phyloP scores from a whole-genome alignment of 1,140 invertebrate species.

The Hypsibius dujardini region DNA sequence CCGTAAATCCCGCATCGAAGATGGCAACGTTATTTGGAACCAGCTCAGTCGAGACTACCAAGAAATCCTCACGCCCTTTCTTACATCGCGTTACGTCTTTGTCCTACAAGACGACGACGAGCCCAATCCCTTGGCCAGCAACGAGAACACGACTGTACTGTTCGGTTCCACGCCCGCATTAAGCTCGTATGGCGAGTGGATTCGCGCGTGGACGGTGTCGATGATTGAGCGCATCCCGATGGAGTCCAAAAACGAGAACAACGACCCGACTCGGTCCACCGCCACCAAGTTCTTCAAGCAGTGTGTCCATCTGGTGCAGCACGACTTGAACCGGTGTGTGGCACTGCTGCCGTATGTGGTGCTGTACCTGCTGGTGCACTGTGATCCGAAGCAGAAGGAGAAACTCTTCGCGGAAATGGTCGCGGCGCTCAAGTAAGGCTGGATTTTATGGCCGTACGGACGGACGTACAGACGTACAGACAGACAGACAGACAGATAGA shows the following conservation, averaged over 20 bases:
- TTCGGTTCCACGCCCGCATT: not conserved
- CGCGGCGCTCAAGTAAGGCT: no score
- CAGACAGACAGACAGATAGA: no score
- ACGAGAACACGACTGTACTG: not conserved
- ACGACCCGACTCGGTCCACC: no score
- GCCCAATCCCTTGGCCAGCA: not conserved
- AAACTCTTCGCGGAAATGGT: not conserved
- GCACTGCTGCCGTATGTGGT: conserved; percentile 1
- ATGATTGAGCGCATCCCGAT: not conserved
- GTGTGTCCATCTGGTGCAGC: not conserved
- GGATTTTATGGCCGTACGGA: no score
- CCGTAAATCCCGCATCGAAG: no score
- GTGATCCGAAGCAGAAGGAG: not conserved
- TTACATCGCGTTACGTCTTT: not conserved
- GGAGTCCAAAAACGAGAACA: no score
- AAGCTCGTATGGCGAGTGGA: not conserved
- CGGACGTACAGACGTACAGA: no score
- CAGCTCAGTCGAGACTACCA: not conserved
- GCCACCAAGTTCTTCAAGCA: not conserved
- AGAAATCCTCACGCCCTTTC: not conserved
- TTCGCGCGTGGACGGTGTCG: not conserved
- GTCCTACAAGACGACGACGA: not conserved
- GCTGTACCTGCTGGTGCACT: not conserved
- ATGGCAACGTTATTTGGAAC: not conserved
- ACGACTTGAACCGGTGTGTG: conserved; percentile 5